phyloP scores from a whole-genome alignment of 2,113 vertebrate genomes.

The Phodopus roborovskii region DNA sequence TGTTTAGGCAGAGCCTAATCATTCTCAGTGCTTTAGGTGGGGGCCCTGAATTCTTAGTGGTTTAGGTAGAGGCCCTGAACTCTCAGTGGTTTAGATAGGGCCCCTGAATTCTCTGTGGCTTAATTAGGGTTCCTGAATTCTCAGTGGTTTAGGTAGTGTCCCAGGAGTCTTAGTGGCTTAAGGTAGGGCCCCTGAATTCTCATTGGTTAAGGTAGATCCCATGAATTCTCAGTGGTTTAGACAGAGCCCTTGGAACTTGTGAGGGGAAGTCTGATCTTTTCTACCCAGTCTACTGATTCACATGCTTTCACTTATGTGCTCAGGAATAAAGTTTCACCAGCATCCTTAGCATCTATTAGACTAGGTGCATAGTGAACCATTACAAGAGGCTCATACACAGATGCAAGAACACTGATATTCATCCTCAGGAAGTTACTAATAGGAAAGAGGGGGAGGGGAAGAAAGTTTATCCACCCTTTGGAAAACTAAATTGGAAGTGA shows the following conservation, averaged over 20 bases:
- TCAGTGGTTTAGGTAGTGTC: neutral
- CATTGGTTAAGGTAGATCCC: neutral
- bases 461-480: neutral
- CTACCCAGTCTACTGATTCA: neutral
- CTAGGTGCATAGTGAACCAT: neutral
- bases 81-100: neutral
- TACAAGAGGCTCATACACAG: neutral
- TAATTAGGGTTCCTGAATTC: neutral
- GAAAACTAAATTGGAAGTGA: constrained; percentile 33
- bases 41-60: neutral
- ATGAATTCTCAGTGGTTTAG: neutral
- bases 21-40: neutral
- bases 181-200: neutral
- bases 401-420: neutral
- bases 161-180: neutral
- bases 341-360: neutral
- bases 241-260: neutral
- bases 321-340: neutral
- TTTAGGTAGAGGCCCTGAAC: neutral
- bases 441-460: neutral
- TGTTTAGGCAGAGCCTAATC: neutral
- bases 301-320: neutral
- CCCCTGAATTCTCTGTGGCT: neutral
- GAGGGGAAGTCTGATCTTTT: neutral
- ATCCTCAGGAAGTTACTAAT: neutral